These are phyloP conservation scores for Phenganax stokvisi DNA, from an alignment of 92 coral and sea anemone species.

Conservation along the genomic window DNA sequence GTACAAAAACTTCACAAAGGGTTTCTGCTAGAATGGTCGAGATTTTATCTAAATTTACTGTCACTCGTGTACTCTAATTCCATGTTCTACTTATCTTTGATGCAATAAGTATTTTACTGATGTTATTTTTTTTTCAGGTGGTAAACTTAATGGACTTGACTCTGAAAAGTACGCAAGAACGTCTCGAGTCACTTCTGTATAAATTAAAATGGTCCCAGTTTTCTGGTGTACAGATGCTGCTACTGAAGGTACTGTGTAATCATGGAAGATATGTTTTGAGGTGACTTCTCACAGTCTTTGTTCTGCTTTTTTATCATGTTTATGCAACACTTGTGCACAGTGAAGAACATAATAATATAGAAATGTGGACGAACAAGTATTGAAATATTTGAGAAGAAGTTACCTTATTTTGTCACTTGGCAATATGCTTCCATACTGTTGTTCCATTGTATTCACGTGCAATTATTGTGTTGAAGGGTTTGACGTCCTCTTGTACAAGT, in stretches of 20 bases:
- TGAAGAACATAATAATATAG: no score
- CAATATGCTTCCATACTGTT: no score
- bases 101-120: no score
- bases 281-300: background rate
- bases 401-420: background rate
- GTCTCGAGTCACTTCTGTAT: conserved; percentile 78
- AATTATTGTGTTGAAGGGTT: conserved; percentile 54
- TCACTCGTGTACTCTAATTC: background rate
- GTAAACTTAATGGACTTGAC: conserved; percentile 76
- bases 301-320: background rate
- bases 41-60: background rate
- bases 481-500: conserved; percentile 75
- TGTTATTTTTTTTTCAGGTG: conserved; percentile 49
- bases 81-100: background rate
- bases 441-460: no score
- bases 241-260: conserved; percentile 64
- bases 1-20: no score
- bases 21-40: background rate
- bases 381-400: background rate
- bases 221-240: conserved; percentile 84
- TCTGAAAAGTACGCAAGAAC: conserved; percentile 67
- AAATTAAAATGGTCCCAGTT: conserved; percentile 88
- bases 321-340: no score
- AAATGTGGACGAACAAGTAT: background rate
- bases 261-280: background rate